Evolutionary conservation across 2,797 vertebrate genomes (phyloP).

Genomic region (Xiphorhynchus erythropygius): DNA sequence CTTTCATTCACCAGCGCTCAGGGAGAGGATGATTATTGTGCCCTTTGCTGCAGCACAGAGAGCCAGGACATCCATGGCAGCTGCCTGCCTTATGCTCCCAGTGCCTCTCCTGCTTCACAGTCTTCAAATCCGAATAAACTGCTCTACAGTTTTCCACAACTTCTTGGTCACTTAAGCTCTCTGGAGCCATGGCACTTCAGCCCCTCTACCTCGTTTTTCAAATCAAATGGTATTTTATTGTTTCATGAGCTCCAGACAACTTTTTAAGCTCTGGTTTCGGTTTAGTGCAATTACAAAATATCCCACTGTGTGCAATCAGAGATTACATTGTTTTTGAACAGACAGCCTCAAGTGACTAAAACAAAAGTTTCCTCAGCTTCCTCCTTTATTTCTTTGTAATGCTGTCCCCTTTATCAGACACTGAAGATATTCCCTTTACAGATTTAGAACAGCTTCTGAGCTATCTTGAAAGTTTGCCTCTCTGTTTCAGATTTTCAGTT

Average conservation of each 20-base stretch:
- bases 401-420: neutral
- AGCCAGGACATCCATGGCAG: neutral
- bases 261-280: neutral
- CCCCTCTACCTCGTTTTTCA: neutral
- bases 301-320: neutral
- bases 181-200: neutral
- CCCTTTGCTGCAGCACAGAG: neutral
- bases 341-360: neutral
- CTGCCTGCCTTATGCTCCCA: rapidly evolving
- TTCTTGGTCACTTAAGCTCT: neutral
- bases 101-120: neutral
- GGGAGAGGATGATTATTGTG: neutral
- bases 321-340: neutral
- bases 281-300: neutral
- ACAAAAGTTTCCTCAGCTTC: neutral
- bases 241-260: neutral
- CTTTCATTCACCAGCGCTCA: neutral
- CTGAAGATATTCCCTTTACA: neutral
- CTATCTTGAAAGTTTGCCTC: neutral
- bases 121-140: neutral
- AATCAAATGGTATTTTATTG: neutral
- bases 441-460: neutral
- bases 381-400: neutral
- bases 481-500: neutral
- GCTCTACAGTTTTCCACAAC: neutral